Evolutionary conservation across 2,797 vertebrate genomes (phyloP).

Genomic region (Mus spretus): DNA sequence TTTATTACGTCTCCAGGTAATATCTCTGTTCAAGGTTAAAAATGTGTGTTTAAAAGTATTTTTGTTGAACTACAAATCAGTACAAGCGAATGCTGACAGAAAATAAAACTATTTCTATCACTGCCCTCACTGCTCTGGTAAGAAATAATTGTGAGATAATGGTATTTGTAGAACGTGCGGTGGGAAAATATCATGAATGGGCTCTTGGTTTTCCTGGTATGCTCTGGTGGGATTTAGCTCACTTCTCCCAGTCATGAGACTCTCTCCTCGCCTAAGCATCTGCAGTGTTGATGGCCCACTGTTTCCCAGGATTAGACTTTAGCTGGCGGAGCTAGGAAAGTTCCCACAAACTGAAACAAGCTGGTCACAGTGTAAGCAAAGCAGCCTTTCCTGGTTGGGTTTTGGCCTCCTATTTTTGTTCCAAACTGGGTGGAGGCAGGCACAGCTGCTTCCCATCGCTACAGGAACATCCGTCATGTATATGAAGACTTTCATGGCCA

Average conservation of each 20-base stretch:
- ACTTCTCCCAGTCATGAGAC: not conserved
- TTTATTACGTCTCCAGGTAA: not conserved
- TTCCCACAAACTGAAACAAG: not conserved
- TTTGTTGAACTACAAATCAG: slow-evolving; percentile 24
- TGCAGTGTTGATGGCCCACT: not conserved
- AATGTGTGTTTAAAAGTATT: slow-evolving; percentile 17
- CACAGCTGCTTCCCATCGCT: slow-evolving; percentile 23
- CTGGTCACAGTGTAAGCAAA: not conserved
- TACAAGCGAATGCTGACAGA: slow-evolving; percentile 47
- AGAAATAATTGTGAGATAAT: not conserved
- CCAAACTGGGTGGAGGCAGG: not conserved
- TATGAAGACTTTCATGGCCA: not conserved
- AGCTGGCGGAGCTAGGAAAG: not conserved
- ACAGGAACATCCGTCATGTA: not conserved
- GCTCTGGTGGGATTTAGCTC: not conserved
- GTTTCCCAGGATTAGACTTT: not conserved
- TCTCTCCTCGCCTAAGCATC: slow-evolving; percentile 11
- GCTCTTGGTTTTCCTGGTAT: not conserved
- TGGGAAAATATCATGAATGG: not conserved
- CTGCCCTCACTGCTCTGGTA: not conserved
- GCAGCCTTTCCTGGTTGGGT: not conserved
- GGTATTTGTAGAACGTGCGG: not conserved
- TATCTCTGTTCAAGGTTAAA: not conserved
- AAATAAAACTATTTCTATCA: slow-evolving; percentile 33
- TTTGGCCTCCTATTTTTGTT: slow-evolving; percentile 18